Evolutionary conservation across 1,140 invertebrate species (phyloP).

Genomic region (Stenopsyche tienmushanensis): DNA sequence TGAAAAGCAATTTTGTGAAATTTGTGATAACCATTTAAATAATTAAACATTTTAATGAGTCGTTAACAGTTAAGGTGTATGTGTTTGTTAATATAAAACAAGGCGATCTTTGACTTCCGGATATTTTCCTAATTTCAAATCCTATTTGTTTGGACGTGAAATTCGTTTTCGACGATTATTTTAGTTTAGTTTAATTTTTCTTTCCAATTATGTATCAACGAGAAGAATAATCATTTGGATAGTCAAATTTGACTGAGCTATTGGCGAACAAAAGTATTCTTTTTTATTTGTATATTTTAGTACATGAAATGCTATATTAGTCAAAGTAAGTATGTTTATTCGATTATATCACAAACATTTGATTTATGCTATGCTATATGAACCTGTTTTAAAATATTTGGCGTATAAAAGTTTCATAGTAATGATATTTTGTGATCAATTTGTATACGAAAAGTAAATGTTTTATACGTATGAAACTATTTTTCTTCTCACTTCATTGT

Average conservation of each 20-base stretch:
- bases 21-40: not conserved
- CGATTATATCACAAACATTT: too few species aligned
- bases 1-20: slow-evolving; percentile 2
- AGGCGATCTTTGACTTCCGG: slow-evolving; percentile 15
- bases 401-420: too few species aligned
- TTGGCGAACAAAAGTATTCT: slow-evolving; percentile 17
- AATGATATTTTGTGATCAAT: slow-evolving; percentile 34
- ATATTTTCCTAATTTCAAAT: not conserved
- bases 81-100: slow-evolving; percentile 19
- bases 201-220: not conserved
- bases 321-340: too few species aligned
- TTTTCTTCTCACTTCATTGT: slow-evolving; percentile 28
- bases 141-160: not conserved
- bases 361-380: too few species aligned
- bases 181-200: not conserved
- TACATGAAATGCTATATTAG: too few species aligned
- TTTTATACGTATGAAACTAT: slow-evolving; percentile 27
- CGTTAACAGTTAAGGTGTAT: slow-evolving; percentile 16
- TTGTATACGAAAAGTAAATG: slow-evolving; percentile 39
- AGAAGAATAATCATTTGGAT: slow-evolving; percentile 28
- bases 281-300: not conserved
- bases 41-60: slow-evolving; percentile 7
- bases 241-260: slow-evolving; percentile 38
- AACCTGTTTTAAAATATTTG: too few species aligned
- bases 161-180: not conserved